Percentiles rank a stretch among this genome's conserved stretches.
Evolutionary conservation across 35 echinoderm and acorn worm species (phyloP).

Genomic region (Acanthaster planci): DNA sequence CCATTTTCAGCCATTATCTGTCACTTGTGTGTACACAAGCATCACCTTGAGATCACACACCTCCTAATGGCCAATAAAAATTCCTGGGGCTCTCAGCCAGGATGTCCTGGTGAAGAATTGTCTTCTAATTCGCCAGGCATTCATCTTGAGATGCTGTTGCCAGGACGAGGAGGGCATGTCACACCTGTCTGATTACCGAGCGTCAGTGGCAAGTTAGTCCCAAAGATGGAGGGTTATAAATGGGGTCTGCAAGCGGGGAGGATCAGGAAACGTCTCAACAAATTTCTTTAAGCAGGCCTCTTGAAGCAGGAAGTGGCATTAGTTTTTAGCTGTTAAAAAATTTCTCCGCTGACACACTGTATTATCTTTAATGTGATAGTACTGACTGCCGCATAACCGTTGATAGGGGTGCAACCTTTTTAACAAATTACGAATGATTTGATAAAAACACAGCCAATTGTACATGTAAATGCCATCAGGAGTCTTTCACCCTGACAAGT

Average conservation of each 20-base stretch:
- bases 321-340: background rate
- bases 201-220: conserved; percentile 1
- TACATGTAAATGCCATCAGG: too few relatives aligned
- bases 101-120: background rate
- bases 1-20: background rate
- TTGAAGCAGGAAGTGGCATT: conserved; percentile 4
- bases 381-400: too few relatives aligned
- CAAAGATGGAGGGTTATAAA: conserved; percentile 20
- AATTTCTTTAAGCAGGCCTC: background rate
- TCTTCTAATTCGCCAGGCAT: conserved; percentile 9
- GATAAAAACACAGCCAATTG: too few relatives aligned
- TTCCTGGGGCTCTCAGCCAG: conserved; percentile 6
- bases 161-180: background rate
- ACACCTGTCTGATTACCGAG: conserved; percentile 14
- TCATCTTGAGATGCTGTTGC: conserved; percentile 10
- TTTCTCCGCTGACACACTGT: too few relatives aligned
- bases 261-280: too few relatives aligned
- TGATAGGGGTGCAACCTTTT: too few relatives aligned
- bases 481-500: too few relatives aligned
- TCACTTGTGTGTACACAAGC: conserved; percentile 1
- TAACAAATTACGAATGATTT: too few relatives aligned
- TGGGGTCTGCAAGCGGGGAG: background rate
- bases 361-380: too few relatives aligned
- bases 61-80: conserved; percentile 33
- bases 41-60: conserved; percentile 13